Conservation (phyloP, 2,113 vertebrate genomes). For the Panurus biarmicus region DNA sequence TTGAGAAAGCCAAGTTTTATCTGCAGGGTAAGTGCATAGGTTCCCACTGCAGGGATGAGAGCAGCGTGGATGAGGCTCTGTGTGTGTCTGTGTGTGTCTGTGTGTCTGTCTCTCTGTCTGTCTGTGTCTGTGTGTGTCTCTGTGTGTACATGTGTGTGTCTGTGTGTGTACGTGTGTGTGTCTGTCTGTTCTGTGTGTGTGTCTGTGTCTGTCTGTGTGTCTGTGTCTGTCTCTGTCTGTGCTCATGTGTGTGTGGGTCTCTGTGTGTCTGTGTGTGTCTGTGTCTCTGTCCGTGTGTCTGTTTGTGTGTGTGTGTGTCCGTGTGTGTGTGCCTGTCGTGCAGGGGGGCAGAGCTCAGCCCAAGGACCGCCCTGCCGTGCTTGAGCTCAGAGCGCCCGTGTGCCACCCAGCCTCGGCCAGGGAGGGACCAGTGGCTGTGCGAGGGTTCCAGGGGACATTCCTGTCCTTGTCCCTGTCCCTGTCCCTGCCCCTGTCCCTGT, state of each 20-base stretch:
- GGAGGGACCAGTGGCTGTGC: accelerated
- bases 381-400: accelerated
- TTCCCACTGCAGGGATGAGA: neutral
- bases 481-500: no score
- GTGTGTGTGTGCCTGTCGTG: neutral
- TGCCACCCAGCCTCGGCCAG: accelerated
- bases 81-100: neutral
- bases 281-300: neutral
- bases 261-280: accelerated
- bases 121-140: neutral
- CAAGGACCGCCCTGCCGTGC: accelerated
- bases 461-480: neutral
- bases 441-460: accelerated
- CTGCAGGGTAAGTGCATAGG: accelerated
- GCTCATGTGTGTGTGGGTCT: no score
- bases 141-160: neutral
- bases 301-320: neutral
- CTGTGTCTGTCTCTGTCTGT: no score
- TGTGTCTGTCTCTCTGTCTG: neutral
- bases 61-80: neutral
- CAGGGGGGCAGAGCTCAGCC: neutral
- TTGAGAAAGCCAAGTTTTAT: neutral
- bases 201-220: no score
- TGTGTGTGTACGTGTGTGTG: accelerated
- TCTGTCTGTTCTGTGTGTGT: no score